Evolutionary conservation across 2,888 invertebrate genomes (phyloP).

Genomic region (Xylophagus ater): DNA sequence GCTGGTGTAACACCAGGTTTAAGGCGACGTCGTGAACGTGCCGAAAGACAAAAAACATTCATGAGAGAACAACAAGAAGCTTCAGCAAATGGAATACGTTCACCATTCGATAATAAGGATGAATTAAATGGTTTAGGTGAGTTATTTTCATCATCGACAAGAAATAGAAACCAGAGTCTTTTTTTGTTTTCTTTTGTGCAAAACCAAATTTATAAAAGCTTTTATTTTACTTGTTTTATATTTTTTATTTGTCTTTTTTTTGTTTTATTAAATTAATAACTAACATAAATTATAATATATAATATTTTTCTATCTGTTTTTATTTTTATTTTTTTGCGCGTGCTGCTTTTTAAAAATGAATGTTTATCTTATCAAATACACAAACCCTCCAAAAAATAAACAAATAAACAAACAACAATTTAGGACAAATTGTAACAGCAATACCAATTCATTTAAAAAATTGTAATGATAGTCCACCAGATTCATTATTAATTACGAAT

Average conservation of each 20-base stretch:
- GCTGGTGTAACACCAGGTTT: conserved; percentile 74
- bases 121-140: conserved; percentile 33
- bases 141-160: conserved; percentile 5
- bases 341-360: conserved; percentile 9
- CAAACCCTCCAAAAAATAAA: conserved; percentile 12
- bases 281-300: no score
- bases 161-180: background rate
- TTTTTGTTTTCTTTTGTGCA: no score
- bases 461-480: conserved; percentile 33
- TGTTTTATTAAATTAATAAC: no score
- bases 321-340: conserved; percentile 9
- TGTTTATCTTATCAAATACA: conserved; percentile 10
- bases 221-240: no score
- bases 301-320: conserved; percentile 12
- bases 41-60: conserved; percentile 73
- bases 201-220: no score
- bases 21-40: conserved; percentile 67
- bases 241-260: no score
- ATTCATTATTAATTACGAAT: conserved; percentile 27
- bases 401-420: no score
- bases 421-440: conserved; percentile 38
- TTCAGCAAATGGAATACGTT: conserved; percentile 21
- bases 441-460: conserved; percentile 36
- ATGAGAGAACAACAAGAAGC: conserved; percentile 74
- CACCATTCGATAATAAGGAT: conserved; percentile 23